Conservation (phyloP, 2,888 invertebrate genomes). For the Pedicia rivosa region DNA sequence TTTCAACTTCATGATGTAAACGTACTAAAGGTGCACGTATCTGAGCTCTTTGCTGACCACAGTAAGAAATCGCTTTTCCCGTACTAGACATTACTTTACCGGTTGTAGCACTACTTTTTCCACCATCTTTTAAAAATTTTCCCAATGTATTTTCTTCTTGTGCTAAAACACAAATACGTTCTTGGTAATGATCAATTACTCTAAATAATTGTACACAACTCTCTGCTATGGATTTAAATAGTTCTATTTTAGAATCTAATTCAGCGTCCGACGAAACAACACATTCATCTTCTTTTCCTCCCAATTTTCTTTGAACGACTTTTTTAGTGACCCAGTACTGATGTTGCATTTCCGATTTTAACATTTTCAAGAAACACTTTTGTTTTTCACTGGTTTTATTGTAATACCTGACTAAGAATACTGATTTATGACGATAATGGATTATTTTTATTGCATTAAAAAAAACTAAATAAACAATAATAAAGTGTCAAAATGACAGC, state of each 20-base stretch:
- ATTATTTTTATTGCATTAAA: too few species aligned
- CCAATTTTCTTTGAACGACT: conserved; percentile 79
- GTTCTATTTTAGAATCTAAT: conserved; percentile 88
- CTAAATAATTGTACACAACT: conserved; percentile 76
- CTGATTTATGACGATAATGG: too few species aligned
- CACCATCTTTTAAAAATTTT: conserved; percentile 83
- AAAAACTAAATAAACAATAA: too few species aligned
- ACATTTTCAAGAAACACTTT: too few species aligned
- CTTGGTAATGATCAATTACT: conserved; percentile 86
- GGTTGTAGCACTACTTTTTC: conserved; percentile 75
- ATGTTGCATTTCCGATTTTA: conserved; percentile 61
- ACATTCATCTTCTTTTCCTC: conserved; percentile 94
- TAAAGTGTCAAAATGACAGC: too few species aligned
- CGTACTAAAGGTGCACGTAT: conserved; percentile 72
- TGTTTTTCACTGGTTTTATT: too few species aligned
- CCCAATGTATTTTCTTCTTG: conserved; percentile 94
- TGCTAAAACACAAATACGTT: conserved; percentile 77
- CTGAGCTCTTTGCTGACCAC: conserved; percentile 82
- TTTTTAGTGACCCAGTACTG: conserved; percentile 99
- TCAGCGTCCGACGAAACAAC: conserved; percentile 93
- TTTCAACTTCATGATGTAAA: conserved; percentile 92
- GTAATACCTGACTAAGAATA: too few species aligned
- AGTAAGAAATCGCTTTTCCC: conserved; percentile 77
- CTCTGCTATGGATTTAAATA: conserved; percentile 82
- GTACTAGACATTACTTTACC: conserved; percentile 66